Conservation (phyloP, 2,113 vertebrate genomes). For the Etia nguti region DNA sequence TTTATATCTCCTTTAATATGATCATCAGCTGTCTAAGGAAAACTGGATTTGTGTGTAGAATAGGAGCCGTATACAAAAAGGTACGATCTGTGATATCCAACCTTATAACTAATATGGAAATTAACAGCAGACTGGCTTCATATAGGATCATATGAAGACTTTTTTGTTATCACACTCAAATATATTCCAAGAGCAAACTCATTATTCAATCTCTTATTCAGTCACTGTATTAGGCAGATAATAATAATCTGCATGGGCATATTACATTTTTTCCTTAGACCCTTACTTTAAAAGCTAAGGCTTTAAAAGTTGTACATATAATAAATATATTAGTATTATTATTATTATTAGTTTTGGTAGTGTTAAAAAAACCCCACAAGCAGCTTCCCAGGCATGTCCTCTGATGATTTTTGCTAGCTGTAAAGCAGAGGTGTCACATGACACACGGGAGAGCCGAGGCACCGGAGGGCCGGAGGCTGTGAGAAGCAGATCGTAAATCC, state of each 20-base stretch:
- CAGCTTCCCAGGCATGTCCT: neutral
- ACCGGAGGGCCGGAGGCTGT: conserved; percentile 25
- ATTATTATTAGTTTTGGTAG: neutral
- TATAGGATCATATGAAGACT: neutral
- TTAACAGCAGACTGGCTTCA: neutral
- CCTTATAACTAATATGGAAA: neutral
- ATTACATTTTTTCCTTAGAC: neutral
- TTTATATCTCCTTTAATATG: neutral
- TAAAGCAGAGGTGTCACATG: conserved; percentile 45
- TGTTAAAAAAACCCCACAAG: neutral
- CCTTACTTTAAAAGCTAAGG: neutral
- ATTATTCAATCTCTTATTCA: neutral
- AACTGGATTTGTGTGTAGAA: neutral
- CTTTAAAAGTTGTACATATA: neutral
- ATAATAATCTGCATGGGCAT: neutral
- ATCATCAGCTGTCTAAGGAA: neutral
- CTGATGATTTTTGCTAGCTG: neutral
- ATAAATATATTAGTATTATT: neutral
- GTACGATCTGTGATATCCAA: neutral
- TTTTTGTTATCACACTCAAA: neutral
- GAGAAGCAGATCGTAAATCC: conserved; percentile 52
- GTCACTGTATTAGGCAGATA: neutral
- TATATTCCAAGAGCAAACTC: neutral
- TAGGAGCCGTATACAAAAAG: neutral
- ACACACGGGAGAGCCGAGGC: conserved; percentile 26